A percentile compares a stretch with the other conserved stretches of the same genome.
Evolutionary conservation across 2,888 invertebrate genomes (phyloP).

Genomic region (Leptinotarsa haldemani): DNA sequence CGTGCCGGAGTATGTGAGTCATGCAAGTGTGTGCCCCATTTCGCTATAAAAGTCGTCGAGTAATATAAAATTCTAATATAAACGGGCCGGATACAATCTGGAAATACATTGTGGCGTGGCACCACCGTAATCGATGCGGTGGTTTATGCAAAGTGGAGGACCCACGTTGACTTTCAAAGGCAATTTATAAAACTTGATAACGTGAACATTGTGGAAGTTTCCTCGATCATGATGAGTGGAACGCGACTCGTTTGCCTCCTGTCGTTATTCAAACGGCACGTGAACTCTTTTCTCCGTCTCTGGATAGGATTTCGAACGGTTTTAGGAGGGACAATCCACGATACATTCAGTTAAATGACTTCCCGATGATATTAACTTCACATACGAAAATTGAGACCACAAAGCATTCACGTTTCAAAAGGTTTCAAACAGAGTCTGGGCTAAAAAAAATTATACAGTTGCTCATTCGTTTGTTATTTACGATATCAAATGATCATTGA

Average conservation of each 20-base stretch:
- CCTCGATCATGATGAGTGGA: conserved; percentile 53
- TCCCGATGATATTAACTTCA: too few species aligned
- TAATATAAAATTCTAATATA: conserved; percentile 66
- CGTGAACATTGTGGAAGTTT: conserved; percentile 62
- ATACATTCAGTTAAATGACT: too few species aligned
- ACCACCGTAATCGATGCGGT: conserved; percentile 63
- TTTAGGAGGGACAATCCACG: too few species aligned
- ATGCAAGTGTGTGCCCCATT: conserved; percentile 62
- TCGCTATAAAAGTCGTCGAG: conserved; percentile 63
- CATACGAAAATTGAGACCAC: too few species aligned
- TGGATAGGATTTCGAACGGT: too few species aligned
- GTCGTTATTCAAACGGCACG: conserved; percentile 23
- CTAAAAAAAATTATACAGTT: too few species aligned
- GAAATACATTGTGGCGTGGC: conserved; percentile 63
- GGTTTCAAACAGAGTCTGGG: too few species aligned
- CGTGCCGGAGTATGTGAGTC: conserved; percentile 57
- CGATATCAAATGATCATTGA: too few species aligned
- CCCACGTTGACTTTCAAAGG: conserved; percentile 63
- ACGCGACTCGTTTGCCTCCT: conserved; percentile 13
- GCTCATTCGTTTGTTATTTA: too few species aligned
- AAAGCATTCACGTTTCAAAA: too few species aligned
- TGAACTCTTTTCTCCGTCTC: conserved; percentile 9
- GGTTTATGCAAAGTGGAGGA: conserved; percentile 64
- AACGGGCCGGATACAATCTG: conserved; percentile 65
- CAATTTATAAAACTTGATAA: conserved; percentile 65